Percentiles rank a stretch among this genome's conserved stretches.
These are phyloP conservation scores for Balaeniceps rex DNA, from an alignment of 2,113 vertebrate genomes.

Conservation along the genomic window DNA sequence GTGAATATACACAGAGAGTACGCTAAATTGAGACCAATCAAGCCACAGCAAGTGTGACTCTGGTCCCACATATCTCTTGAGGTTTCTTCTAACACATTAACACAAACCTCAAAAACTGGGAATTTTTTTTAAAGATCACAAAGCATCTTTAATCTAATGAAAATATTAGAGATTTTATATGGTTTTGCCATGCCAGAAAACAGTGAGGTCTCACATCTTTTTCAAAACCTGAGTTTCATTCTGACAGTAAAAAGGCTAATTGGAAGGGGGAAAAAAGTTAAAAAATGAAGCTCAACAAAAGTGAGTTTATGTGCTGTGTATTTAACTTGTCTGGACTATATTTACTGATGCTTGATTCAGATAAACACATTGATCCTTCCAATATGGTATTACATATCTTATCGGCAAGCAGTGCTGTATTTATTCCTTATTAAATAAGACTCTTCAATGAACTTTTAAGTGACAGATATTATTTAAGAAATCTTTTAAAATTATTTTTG, in stretches of 20 bases:
- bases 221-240: background rate
- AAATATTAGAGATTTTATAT: background rate
- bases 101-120: background rate
- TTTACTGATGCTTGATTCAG: background rate
- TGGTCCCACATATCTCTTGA: background rate
- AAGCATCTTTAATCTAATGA: background rate
- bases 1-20: background rate
- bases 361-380: background rate
- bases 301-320: background rate
- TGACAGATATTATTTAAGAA: constrained; percentile 57
- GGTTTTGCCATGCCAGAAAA: background rate
- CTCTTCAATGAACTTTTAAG: background rate
- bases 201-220: background rate
- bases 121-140: background rate
- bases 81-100: background rate
- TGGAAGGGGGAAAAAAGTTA: fast-evolving
- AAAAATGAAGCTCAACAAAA: background rate
- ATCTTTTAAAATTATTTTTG: constrained; percentile 48
- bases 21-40: background rate
- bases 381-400: background rate
- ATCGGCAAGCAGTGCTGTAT: background rate
- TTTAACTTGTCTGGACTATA: background rate
- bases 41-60: background rate
- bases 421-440: background rate
- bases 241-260: background rate